A percentile compares a stretch with the other conserved stretches of the same genome.
These are phyloP conservation scores for Platalea minor DNA, from an alignment of 2,797 vertebrate species.

Conservation along the genomic window DNA sequence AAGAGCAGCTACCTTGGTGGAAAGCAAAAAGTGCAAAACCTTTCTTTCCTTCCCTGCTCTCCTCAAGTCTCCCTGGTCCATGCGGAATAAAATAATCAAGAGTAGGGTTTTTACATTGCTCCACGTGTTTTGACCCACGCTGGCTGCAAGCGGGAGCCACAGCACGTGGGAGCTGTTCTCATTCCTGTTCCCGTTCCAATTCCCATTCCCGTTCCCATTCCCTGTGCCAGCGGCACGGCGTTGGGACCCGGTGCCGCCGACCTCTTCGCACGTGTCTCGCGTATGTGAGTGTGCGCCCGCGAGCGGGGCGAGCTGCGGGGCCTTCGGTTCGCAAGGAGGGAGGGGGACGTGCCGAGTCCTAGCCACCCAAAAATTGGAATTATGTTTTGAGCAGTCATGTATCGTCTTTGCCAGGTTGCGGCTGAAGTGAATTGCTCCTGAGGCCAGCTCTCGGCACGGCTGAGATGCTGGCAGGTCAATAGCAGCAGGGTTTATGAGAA, in stretches of 20 bases:
- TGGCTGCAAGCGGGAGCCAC: neutral
- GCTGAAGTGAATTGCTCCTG: neutral
- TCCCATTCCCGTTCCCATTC: neutral
- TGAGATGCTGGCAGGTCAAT: neutral
- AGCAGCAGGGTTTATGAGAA: neutral
- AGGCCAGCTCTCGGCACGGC: neutral
- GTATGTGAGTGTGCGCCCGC: accelerated
- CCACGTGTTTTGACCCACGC: neutral
- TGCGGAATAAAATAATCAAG: neutral
- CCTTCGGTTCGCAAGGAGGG: neutral
- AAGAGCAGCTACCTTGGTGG: conserved; percentile 16
- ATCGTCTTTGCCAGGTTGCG: neutral
- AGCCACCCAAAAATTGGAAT: neutral
- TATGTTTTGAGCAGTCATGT: neutral
- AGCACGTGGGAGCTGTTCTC: neutral
- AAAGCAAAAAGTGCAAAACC: conserved; percentile 78
- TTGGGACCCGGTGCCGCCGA: neutral
- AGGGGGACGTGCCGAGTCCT: neutral
- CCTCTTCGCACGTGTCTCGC: neutral
- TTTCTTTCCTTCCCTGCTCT: conserved; percentile 68
- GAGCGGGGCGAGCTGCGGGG: accelerated
- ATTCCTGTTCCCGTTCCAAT: neutral
- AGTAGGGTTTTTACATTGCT: neutral
- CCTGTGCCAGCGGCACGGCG: accelerated
- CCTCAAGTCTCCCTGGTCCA: conserved; percentile 51